Conservation (phyloP, 2,888 invertebrate genomes). For the Lasioglossum figueresi region DNA sequence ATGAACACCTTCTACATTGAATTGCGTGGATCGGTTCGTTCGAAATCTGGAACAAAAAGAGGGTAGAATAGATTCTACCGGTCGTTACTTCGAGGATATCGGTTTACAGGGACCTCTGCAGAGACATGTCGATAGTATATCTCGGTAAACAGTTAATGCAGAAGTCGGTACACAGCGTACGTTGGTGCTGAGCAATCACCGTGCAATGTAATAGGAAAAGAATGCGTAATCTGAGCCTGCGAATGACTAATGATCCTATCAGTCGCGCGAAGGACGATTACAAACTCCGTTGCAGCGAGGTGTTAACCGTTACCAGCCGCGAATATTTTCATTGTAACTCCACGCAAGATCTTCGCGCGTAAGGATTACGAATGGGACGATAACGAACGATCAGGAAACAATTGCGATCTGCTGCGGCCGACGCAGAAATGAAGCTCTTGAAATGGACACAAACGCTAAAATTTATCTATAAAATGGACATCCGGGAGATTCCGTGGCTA, state of each 20-base stretch:
- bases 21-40: not conserved
- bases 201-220: conserved; percentile 21
- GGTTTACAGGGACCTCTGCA: not conserved
- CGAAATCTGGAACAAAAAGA: not conserved
- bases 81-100: not conserved
- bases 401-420: conserved; percentile 20
- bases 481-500: not conserved
- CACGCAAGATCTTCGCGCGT: not conserved
- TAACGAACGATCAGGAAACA: conserved; percentile 22
- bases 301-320: conserved; percentile 1
- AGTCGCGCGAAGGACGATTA: conserved; percentile 40
- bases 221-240: conserved; percentile 51
- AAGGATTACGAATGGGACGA: not conserved
- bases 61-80: not conserved
- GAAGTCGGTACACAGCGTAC: not conserved
- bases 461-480: not conserved
- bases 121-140: not conserved
- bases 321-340: not conserved
- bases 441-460: not conserved
- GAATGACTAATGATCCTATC: conserved; percentile 40
- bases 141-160: not conserved
- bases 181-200: not conserved
- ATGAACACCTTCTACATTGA: not conserved
- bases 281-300: conserved; percentile 11
- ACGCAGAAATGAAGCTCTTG: not conserved